Base-by-base conservation (phyloP, 2,888 invertebrate genomes). In the Chelonus formosanus region DNA sequence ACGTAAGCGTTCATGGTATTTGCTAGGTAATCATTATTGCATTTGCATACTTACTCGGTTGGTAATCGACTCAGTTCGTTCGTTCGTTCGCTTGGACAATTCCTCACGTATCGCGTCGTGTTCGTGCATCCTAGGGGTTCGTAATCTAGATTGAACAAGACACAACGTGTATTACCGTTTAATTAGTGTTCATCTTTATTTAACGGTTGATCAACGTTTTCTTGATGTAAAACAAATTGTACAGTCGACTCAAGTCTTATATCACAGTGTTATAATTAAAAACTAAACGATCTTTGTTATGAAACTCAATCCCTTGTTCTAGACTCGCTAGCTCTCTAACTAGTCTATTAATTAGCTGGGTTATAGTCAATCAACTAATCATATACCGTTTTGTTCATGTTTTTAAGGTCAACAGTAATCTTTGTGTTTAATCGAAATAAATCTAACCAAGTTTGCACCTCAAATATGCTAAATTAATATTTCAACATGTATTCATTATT, bases 211-310 rank as follows among this genome's bases (percentile, higher is more conserved):
- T 68, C 66, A 64, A 69, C 63, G 71, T 60, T 69, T 68, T 70
- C 71, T 48, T 47, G 65, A 73, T 74, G 76, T 72, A 72, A 75
- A 77, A 78, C 70, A 75, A 78, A 79, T 78, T 74, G 75, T 70
- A 76, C 72, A 75, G 67, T 75, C 72, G 68, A 73, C 73, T 75
- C 5, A 40, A 40, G 76, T 75, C 67, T 74, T 77, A 70, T 78
- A 79, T 78, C 79, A 78, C 79, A 78, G 76, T 76, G 74, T 77
- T 72, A 74, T 75, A 77, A 80, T 78, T 78, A 74, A 67, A 34
- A 76, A 74, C 75, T 77, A 78, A 79, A 76, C 70, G 68, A 71
- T 74, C 44, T 45, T 61, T 69, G 71, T 74, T 75, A 70, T 53
- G 67, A 71, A 74, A 75, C 61, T 65, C 67, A 74, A 74, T 78